A percentile compares a stretch with the other conserved stretches of the same genome.
phyloP scores from a whole-genome alignment of 2,888 invertebrate genomes.

The Pheosia tremula region DNA sequence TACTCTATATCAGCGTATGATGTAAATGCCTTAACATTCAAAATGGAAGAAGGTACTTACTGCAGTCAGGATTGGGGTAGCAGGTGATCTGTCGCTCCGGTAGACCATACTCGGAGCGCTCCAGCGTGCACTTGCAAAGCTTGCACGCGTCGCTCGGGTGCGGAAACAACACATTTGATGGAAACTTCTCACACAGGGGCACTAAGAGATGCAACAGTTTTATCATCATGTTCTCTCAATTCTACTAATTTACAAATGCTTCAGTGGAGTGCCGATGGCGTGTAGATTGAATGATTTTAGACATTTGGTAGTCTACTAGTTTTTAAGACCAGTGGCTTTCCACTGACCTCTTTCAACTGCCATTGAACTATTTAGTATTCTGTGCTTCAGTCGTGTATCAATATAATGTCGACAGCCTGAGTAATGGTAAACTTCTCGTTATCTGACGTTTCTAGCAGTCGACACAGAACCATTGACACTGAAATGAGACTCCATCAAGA shows the following conservation, averaged over 20 bases:
- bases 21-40: neutral
- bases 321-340: too few relatives aligned
- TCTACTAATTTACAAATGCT: too few relatives aligned
- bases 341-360: too few relatives aligned
- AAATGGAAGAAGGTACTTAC: constrained; percentile 37
- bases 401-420: too few relatives aligned
- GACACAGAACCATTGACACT: too few relatives aligned
- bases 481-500: too few relatives aligned
- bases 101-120: constrained; percentile 20
- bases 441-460: too few relatives aligned
- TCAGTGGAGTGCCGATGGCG: too few relatives aligned
- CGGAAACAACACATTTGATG: constrained; percentile 56
- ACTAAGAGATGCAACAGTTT: constrained; percentile 38
- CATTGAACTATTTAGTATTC: too few relatives aligned
- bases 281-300: neutral
- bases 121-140: constrained; percentile 55
- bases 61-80: constrained; percentile 49
- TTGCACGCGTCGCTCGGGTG: constrained; percentile 59
- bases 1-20: neutral
- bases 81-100: constrained; percentile 53
- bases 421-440: too few relatives aligned
- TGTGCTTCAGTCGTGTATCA: too few relatives aligned
- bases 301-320: too few relatives aligned
- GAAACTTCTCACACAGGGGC: constrained; percentile 56
- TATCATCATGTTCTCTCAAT: neutral